phyloP scores from a whole-genome alignment of 2,113 vertebrate genomes.

The Acrocephalus arundinaceus region DNA sequence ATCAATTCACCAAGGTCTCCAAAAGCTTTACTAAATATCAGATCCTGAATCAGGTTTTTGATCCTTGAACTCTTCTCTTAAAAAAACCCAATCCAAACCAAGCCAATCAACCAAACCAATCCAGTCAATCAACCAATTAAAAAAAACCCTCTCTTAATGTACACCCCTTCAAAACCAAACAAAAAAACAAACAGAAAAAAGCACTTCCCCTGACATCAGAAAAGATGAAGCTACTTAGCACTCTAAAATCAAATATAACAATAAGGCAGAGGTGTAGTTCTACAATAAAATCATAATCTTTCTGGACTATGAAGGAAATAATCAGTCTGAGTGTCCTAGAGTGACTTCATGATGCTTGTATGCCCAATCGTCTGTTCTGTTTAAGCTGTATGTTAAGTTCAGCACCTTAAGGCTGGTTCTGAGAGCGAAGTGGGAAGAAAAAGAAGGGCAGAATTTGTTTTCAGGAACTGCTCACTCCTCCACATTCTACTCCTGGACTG shows the following conservation, averaged over 20 bases:
- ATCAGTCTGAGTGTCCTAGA: neutral
- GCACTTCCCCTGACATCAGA: neutral
- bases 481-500: neutral
- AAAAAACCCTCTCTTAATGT: rapidly evolving
- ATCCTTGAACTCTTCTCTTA: neutral
- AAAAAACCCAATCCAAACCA: neutral
- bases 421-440: neutral
- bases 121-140: too few relatives aligned
- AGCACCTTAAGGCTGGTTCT: neutral
- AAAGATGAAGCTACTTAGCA: neutral
- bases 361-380: neutral
- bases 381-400: neutral
- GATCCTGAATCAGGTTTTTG: neutral
- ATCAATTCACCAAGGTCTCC: neutral
- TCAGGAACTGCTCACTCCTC: neutral
- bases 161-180: rapidly evolving
- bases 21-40: neutral
- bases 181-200: neutral
- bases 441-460: neutral
- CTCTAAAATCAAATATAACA: neutral
- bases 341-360: neutral
- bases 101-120: neutral
- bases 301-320: neutral
- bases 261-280: neutral
- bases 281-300: neutral